Conservation (phyloP, 2,797 vertebrate genomes). For the Chromobotia macracanthus region DNA sequence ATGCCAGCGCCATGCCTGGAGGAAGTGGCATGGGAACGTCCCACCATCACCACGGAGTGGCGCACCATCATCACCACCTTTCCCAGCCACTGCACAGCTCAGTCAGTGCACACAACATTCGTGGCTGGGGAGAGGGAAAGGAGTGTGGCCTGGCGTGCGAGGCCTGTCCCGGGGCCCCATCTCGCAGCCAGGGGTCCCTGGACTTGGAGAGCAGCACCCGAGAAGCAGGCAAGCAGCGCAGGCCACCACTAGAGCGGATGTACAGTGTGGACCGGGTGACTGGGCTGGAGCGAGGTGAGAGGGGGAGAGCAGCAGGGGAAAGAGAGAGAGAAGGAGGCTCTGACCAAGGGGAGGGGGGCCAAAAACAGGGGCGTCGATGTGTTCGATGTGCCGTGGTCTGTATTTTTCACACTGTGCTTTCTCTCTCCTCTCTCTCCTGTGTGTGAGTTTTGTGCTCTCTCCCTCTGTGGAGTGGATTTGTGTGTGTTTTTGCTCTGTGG, state of each 20-base stretch:
- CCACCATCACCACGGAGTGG: conserved; percentile 70
- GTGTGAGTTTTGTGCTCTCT: conserved; percentile 72
- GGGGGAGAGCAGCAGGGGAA: conserved; percentile 62
- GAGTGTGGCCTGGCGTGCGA: conserved; percentile 82
- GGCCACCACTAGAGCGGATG: conserved; percentile 91
- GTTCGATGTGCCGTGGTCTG: conserved; percentile 77
- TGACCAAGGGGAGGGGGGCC: conserved; percentile 24
- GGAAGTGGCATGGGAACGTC: conserved; percentile 40
- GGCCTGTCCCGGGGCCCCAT: conserved; percentile 68
- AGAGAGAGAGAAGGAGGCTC: conserved; percentile 64
- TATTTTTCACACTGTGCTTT: conserved; percentile 70
- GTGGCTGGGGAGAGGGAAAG: conserved; percentile 80
- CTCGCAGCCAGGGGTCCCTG: conserved; percentile 84
- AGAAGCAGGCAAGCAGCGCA: conserved; percentile 82
- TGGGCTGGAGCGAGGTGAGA: conserved; percentile 84
- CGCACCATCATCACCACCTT: conserved; percentile 77
- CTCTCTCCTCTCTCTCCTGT: conserved; percentile 71
- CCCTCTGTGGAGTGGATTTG: conserved; percentile 74
- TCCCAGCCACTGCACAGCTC: conserved; percentile 82
- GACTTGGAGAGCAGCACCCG: conserved; percentile 85
- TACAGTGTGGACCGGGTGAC: conserved; percentile 90
- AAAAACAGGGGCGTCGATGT: conserved; percentile 54
- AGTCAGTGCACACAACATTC: conserved; percentile 82
- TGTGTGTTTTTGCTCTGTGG: conserved; percentile 25
- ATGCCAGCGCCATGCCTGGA: conserved; percentile 9